Evolutionary conservation across 2,113 vertebrate genomes (phyloP).

Genomic region (Formicarius rufipectus): DNA sequence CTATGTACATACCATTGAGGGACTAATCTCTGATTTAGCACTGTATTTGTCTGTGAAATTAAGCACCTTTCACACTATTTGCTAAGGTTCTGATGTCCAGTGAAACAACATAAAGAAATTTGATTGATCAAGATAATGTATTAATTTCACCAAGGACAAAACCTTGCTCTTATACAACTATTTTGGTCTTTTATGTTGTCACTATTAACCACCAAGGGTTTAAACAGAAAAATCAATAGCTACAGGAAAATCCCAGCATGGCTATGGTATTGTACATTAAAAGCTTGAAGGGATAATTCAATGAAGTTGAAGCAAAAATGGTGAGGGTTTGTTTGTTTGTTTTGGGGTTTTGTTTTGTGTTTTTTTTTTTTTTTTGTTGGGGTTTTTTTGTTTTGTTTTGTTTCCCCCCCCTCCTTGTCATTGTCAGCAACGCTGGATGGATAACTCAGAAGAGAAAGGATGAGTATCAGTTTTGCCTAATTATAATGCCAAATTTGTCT

Average conservation of each 20-base stretch:
- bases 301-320: background rate
- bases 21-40: background rate
- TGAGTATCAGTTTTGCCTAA: background rate
- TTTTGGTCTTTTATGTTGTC: background rate
- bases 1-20: background rate
- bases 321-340: rapidly evolving
- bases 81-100: background rate
- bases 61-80: background rate
- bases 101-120: background rate
- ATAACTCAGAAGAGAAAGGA: background rate
- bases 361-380: background rate
- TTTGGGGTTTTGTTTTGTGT: no score
- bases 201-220: background rate
- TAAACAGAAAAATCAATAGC: background rate
- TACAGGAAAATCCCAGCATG: background rate
- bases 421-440: background rate
- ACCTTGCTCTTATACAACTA: background rate
- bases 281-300: background rate
- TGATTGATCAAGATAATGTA: background rate
- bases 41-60: background rate
- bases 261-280: background rate
- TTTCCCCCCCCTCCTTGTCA: no score
- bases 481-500: background rate
- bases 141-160: background rate
- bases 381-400: no score